Conservation (phyloP, 2,113 vertebrate species). For the Gambusia affinis region DNA sequence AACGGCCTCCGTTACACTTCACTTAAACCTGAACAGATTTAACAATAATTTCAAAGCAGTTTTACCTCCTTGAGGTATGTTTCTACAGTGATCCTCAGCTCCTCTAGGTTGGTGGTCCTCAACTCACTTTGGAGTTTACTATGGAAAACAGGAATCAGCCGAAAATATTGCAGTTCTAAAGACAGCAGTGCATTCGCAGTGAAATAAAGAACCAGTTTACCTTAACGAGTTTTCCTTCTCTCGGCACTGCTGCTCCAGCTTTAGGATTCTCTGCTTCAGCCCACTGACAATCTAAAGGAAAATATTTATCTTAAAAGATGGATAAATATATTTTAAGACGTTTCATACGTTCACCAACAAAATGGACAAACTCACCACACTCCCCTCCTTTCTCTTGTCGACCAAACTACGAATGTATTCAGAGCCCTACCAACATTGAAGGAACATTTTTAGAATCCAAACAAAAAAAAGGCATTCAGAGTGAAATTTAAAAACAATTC, state of each 20-base stretch:
- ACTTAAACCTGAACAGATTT: background rate
- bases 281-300: slow-evolving; percentile 83
- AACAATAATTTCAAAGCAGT: background rate
- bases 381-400: slow-evolving; percentile 83
- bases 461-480: no score
- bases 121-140: slow-evolving; percentile 89
- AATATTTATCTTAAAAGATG: slow-evolving; percentile 25
- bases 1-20: background rate
- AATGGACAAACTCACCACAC: slow-evolving; percentile 81
- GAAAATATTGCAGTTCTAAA: background rate
- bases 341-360: background rate
- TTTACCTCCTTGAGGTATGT: slow-evolving; percentile 90
- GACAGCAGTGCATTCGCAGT: background rate
- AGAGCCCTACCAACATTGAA: slow-evolving; percentile 74
- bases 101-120: slow-evolving; percentile 86
- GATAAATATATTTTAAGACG: background rate
- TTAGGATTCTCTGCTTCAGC: slow-evolving; percentile 89
- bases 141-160: background rate
- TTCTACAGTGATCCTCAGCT: slow-evolving; percentile 88
- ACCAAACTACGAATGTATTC: slow-evolving; percentile 84
- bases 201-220: slow-evolving; percentile 61
- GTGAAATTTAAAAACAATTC: background rate
- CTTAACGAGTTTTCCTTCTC: slow-evolving; percentile 87
- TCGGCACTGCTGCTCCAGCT: slow-evolving; percentile 90
- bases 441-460: background rate